Percentiles rank a stretch among this genome's conserved stretches.
phyloP scores from a whole-genome alignment of 2,113 vertebrate genomes.

The Oncorhynchus nerka region DNA sequence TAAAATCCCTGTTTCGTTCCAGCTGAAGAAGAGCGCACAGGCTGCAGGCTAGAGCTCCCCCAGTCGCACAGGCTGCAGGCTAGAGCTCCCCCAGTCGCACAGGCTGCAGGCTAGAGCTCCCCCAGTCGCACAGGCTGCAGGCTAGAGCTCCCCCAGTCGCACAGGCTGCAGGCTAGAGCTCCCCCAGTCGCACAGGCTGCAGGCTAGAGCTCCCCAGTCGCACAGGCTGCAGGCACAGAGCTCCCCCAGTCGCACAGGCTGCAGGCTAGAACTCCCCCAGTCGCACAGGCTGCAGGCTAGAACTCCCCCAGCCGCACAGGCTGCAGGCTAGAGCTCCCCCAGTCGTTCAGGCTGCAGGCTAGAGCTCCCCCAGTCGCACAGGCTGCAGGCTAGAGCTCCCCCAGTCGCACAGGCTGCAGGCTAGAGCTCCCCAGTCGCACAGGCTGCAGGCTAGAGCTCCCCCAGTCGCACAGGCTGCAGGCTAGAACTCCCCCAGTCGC shows the following conservation, averaged over 20 bases:
- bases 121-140: conserved; percentile 57
- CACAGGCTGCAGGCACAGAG: conserved; percentile 56
- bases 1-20: conserved; percentile 10
- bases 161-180: conserved; percentile 51
- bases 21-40: conserved; percentile 73
- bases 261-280: conserved; percentile 56
- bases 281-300: conserved; percentile 60
- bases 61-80: conserved; percentile 49
- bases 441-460: conserved; percentile 52
- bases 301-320: conserved; percentile 55
- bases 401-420: conserved; percentile 61
- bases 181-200: conserved; percentile 54
- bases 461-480: conserved; percentile 57
- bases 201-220: conserved; percentile 60
- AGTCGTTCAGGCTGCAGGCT: conserved; percentile 53
- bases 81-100: conserved; percentile 58
- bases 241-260: conserved; percentile 53
- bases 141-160: conserved; percentile 63
- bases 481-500: conserved; percentile 63
- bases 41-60: conserved; percentile 47
- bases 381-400: conserved; percentile 51
- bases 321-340: conserved; percentile 53
- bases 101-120: conserved; percentile 52
- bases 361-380: conserved; percentile 60
- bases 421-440: conserved; percentile 56